Evolutionary conservation across 2,888 invertebrate species (phyloP).

Genomic region (Dione vanillae): DNA sequence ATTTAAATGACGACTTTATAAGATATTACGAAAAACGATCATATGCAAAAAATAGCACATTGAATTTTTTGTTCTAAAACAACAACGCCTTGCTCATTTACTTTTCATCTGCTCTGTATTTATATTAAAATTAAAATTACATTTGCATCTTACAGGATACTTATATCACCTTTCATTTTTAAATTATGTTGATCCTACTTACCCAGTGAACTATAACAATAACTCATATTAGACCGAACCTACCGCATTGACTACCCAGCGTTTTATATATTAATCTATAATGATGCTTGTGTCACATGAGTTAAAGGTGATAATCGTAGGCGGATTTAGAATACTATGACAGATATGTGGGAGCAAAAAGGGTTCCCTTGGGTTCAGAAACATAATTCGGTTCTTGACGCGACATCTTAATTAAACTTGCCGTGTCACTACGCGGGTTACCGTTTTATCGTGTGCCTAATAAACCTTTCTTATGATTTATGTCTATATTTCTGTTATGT

Average conservation of each 20-base stretch:
- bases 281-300: background rate
- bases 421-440: constrained; percentile 47
- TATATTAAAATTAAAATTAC: background rate
- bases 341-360: constrained; percentile 50
- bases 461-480: constrained; percentile 27
- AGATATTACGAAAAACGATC: background rate
- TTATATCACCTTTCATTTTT: constrained; percentile 43
- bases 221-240: constrained; percentile 57
- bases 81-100: background rate
- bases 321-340: constrained; percentile 34
- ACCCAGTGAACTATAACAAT: constrained; percentile 63
- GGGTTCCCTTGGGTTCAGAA: constrained; percentile 60
- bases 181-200: constrained; percentile 64
- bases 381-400: constrained; percentile 68
- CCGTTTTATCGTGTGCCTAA: constrained; percentile 34
- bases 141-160: constrained; percentile 39
- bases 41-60: background rate
- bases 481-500: background rate
- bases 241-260: constrained; percentile 45
- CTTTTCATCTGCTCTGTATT: background rate
- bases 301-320: constrained; percentile 13
- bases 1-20: background rate
- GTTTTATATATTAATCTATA: constrained; percentile 7
- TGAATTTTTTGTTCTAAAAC: background rate
- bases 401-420: constrained; percentile 69